Evolutionary conservation across 1,140 invertebrate species (phyloP), one percentile per base, ranked within the genome.

Genomic region (Scaptomyza hsui): DNA sequence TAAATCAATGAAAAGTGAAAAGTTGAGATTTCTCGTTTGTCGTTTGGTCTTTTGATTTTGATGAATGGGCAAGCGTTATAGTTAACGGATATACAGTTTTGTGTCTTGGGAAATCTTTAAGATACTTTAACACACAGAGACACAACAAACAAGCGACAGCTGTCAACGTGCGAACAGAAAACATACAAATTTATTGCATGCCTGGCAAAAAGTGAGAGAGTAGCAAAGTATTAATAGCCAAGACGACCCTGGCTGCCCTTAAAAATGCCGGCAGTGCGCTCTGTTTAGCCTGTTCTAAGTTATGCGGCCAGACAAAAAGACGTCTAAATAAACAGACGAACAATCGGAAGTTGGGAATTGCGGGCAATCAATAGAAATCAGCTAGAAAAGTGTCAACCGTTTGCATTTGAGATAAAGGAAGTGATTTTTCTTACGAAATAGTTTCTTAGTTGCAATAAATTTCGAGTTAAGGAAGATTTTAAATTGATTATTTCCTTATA

Each of bases 161-260:
- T 85, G 80, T 85, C 81, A 74, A 62, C 53, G 61, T 45, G 52
- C 44, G 79, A 48, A 59, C 79, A 80, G 70, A 85, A 80, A 77
- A 74, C 49, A 64, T 47, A 71, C 78, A 78, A 75, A 75, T 75
- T 72, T 81, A 75, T 71, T 74, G 79, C 78, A 56, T 70, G 29
- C 37, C 32, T 48, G 45, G 12, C 45, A 24, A 24, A 72, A 69
- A 35, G 39, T 41, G 16, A 42, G 21, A 26, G 41, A 42, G 41
- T 47, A 44, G 18, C 10, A 32, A 57, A 51, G 62, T 86, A 86
- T 72, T 88, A 88, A 86, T 86, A 86, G 77, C 70, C 70, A 21
- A 19, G 59, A 44, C 82, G 74, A 86, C 82, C 82, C 81, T 86
- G 81, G 77, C 42, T 86, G 81, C 81, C 81, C 81, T 86, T 86